Base-by-base conservation (phyloP, 2,888 invertebrate genomes). In the Anarsia innoxiella region DNA sequence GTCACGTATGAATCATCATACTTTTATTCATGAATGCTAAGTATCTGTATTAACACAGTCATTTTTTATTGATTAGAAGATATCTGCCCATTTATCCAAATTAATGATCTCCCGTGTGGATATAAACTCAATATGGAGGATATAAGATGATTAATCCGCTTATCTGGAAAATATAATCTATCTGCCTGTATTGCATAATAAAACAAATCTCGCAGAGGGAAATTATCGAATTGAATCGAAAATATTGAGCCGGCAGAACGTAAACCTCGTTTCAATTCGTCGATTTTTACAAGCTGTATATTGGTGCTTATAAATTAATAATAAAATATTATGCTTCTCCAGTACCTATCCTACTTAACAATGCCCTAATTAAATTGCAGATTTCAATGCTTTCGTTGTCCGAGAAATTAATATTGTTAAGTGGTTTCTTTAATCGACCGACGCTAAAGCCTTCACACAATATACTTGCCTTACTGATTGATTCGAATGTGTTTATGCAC, bases 401-500 rank as follows among this genome's bases (percentile, higher is more conserved):
- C n/a, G n/a, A n/a, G n/a, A n/a, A n/a, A n/a, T n/a, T n/a, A n/a
- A n/a, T n/a, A n/a, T n/a, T n/a, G n/a, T n/a, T n/a, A n/a, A n/a
- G n/a, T n/a, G n/a, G n/a, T n/a, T n/a, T n/a, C n/a, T n/a, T n/a
- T n/a, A n/a, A n/a, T n/a, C 19, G 8, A 19, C 19, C 19, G 19
- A 5, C 19, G 19, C 19, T 19, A 19, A 19, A 19, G 3, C 19
- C 3, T 8, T 5, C 4, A 19, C 19, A 19, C 19, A 19, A 5
- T 19, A 19, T 19, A 8, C 19, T 5, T 19, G 19, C n/a, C n/a
- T 19, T 14, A 54, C 53, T 55, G 60, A 63, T 60, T 56, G 57
- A 61, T 60, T 53, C 49, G 44, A 48, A 55, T 56, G 42, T 53
- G 43, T 59, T 57, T 61, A 56, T 59, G 50, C 44, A 49, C 16